Base-by-base conservation (phyloP, 1,140 invertebrate genomes). In the Bombus consobrinus region DNA sequence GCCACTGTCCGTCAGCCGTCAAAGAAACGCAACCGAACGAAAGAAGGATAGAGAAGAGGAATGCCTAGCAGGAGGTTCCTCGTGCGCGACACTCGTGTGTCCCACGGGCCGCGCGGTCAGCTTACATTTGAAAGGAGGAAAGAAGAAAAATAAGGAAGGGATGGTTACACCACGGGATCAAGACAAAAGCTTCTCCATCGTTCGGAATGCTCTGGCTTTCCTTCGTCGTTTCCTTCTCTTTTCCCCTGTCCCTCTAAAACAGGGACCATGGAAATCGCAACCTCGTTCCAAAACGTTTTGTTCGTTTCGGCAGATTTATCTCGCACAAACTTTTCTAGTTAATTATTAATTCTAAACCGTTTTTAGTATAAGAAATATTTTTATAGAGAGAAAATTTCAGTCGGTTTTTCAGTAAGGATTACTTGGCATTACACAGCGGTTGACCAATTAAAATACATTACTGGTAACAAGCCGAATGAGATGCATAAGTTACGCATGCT, bases 401-500 rank as follows among this genome's bases (percentile, higher is more conserved):
- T 39, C 32, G 37, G 32, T 25, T 79, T 79, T 79, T 34, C 77
- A 79, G 77, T 47, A 66, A 69, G 53, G 34, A 69, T 90, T 88
- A 78, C 83, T 66, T 89, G 53, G 72, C 72, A 83, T 78, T 75
- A 73, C 82, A 80, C 80, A 81, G 86, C 79, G 87, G 83, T 89
- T 72, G 79, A 83, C 92, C 94, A 95, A 94, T 95, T 95, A 95
- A 94, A 94, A 94, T 93, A 94, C 92, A 94, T 95, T 93, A 93
- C 81, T 82, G 90, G 92, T 94, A 94, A 94, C 94, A 85, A 94
- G 93, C 91, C 92, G 89, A 94, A 95, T 94, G 93, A 93, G 91
- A 93, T 92, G 91, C 93, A 92, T 88, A 89, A 89, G 90, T 91
- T 90, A 89, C 90, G 88, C 91, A 90, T 90, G 87, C 87, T 92